Base-by-base conservation (phyloP, 2,113 vertebrate species). In the Amia ocellicauda region DNA sequence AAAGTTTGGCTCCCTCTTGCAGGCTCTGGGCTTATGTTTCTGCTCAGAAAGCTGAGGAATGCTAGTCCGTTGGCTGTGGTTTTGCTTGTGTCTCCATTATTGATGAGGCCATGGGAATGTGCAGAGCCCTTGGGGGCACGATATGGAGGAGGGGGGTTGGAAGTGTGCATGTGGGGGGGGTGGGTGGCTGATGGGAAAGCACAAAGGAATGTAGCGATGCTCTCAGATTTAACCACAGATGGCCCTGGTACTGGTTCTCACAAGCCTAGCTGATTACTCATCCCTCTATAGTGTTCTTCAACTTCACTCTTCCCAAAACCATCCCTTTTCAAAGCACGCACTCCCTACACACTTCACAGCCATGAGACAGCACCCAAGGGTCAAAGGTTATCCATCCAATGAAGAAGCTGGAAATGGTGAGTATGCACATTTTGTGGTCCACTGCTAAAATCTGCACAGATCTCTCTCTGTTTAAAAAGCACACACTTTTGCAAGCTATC, bases 251-350 rank as follows among this genome's bases (percentile, higher is more conserved):
- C 83, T 76, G 85, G 80, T 88, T 91, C 80, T 84, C 87, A 90
- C 86, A 89, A 81, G 88, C 82, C 81, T 71, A 68, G 66, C 70
- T 75, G 76, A 85, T 87, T 86, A 84, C 70, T 90, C 85, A 89
- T 62, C 74, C 78, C 69, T 73, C 74, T 47, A 60, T 64, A 78
- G 63, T 76, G 78, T 72, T 74, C 41, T 73, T 66, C 76, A 66
- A 69, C 74, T 63, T 62, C 51, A 65, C 59, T 52, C 72, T 54
- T 74, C 60, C 69, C 24, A 72, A 74, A 72, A 80, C 76, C 69
- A 57, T 55, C 62, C 58, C 31, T 4, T 43, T 23, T 9, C 8
- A 26, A 29, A 57, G 26, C 42, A 31, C 23, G n/a, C 42, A 16
- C 43, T 4, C 31, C 64, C 24, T 58, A 57, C 23, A 19, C 61